Percentiles rank a stretch among this genome's conserved stretches.
These are phyloP conservation scores for Eupeodes latifasciatus DNA, from an alignment of 2,888 invertebrate species.

Conservation along the genomic window DNA sequence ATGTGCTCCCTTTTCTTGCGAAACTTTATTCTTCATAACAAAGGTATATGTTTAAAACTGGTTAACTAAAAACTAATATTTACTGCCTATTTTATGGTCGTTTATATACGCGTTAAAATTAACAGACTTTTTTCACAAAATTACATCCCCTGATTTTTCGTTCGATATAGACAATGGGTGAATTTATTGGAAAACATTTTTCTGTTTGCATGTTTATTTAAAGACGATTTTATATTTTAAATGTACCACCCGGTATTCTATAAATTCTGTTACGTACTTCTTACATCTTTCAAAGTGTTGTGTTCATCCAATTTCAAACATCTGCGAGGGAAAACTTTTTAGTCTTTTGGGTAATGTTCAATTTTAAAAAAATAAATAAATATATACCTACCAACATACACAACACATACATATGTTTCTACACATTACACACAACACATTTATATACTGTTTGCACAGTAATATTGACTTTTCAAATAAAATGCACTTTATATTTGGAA, in stretches of 20 bases:
- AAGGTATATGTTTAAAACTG: too few species aligned
- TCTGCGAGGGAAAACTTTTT: constrained; percentile 7
- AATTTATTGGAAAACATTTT: too few species aligned
- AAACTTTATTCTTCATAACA: too few species aligned
- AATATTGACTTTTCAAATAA: constrained; percentile 17
- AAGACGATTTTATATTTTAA: not conserved
- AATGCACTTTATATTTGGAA: not conserved
- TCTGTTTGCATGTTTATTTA: not conserved
- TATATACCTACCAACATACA: not conserved
- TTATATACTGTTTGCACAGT: too few species aligned
- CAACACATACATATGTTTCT: not conserved
- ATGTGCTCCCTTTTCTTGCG: too few species aligned
- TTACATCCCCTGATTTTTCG: too few species aligned
- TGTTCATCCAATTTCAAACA: constrained; percentile 7
- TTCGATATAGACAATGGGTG: too few species aligned
- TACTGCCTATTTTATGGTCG: too few species aligned
- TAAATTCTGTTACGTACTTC: not conserved
- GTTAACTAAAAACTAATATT: too few species aligned
- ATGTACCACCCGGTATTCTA: not conserved
- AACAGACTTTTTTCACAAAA: too few species aligned
- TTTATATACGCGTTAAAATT: too few species aligned
- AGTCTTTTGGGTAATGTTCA: not conserved
- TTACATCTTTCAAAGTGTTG: not conserved
- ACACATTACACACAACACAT: not conserved
- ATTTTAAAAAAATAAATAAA: not conserved